These are phyloP conservation scores for Ctenoplectra terminalis DNA, from an alignment of 1,140 invertebrate genomes.

Conservation along the genomic window DNA sequence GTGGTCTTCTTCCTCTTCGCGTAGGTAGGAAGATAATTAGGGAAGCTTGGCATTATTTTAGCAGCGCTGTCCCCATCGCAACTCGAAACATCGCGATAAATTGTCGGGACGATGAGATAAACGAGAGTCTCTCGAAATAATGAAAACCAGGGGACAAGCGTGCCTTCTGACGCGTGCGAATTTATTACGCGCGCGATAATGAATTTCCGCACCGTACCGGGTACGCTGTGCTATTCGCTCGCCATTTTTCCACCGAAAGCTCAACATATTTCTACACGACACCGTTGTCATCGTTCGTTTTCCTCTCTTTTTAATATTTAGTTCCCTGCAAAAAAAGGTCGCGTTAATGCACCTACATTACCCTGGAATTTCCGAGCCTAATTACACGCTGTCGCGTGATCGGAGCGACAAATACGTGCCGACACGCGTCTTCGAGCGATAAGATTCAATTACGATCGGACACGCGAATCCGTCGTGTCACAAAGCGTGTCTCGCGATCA, in stretches of 20 bases:
- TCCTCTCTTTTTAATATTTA: no score
- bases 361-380: neutral
- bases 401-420: neutral
- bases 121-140: slow-evolving; percentile 38
- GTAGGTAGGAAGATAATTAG: slow-evolving; percentile 40
- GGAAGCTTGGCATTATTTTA: slow-evolving; percentile 36
- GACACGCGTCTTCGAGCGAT: slow-evolving; percentile 27
- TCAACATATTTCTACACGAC: neutral
- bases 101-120: slow-evolving; percentile 33
- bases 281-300: neutral
- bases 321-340: no score
- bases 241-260: neutral
- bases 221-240: neutral
- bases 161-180: slow-evolving; percentile 5
- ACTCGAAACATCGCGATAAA: slow-evolving; percentile 47
- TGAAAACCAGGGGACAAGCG: neutral
- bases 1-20: neutral
- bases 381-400: neutral
- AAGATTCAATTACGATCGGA: slow-evolving; percentile 37
- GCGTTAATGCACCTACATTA: neutral
- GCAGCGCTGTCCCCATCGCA: neutral
- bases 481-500: neutral
- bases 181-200: slow-evolving; percentile 42
- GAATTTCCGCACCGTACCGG: slow-evolving; percentile 23
- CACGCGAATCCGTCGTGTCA: slow-evolving; percentile 27